Percentiles rank a stretch among this genome's conserved stretches.
Conservation (phyloP, 2,888 invertebrate genomes). For the Papilio protenor region DNA sequence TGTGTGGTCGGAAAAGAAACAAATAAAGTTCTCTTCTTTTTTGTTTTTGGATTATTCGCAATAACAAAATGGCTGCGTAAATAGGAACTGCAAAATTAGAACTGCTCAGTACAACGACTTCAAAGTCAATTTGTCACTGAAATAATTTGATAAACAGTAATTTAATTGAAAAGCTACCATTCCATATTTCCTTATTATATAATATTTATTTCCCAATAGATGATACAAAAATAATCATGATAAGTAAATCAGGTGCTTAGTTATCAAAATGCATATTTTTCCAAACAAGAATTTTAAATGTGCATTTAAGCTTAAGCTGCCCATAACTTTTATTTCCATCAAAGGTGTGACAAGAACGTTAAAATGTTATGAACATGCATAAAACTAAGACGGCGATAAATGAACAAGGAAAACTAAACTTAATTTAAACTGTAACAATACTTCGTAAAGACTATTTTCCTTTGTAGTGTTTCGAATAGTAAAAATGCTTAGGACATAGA, state of each 20-base stretch:
- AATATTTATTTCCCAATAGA: neutral
- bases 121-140: neutral
- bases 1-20: neutral
- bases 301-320: neutral
- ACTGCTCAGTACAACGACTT: neutral
- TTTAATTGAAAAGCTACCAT: neutral
- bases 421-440: slow-evolving; percentile 8
- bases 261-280: slow-evolving; percentile 8
- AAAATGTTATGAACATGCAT: slow-evolving; percentile 53
- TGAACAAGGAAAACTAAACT: slow-evolving; percentile 41
- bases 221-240: neutral
- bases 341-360: slow-evolving; percentile 51
- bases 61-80: neutral
- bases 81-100: neutral
- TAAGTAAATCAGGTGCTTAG: neutral
- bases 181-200: neutral
- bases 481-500: slow-evolving; percentile 39
- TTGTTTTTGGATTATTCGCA: neutral
- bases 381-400: slow-evolving; percentile 39
- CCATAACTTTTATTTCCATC: slow-evolving; percentile 29
- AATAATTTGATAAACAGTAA: neutral
- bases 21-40: neutral
- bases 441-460: neutral
- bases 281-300: neutral
- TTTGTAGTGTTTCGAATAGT: neutral